Evolutionary conservation across 2,797 vertebrate species (phyloP).

Genomic region (Pangasius macronema): DNA sequence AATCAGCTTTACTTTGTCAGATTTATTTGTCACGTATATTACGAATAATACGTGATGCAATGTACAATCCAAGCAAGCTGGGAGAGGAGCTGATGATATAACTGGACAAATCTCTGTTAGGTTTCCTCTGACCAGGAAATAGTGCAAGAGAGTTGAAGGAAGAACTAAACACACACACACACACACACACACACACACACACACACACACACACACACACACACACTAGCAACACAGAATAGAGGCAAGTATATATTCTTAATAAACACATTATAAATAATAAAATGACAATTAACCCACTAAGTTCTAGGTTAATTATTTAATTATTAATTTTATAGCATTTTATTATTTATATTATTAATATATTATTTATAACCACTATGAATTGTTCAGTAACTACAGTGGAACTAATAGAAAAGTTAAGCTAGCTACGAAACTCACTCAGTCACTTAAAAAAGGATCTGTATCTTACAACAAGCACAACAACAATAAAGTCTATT

Average conservation of each 20-base stretch:
- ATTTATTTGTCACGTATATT: background rate
- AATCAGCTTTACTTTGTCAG: background rate
- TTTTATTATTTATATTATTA: background rate
- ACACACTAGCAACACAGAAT: background rate
- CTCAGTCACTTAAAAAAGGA: too few relatives aligned
- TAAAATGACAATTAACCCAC: background rate
- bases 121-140: background rate
- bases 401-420: background rate
- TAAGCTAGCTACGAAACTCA: background rate
- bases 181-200: conserved; percentile 31
- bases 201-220: conserved; percentile 6
- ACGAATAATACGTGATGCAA: background rate
- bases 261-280: background rate
- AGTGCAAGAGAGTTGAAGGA: background rate
- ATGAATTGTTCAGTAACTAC: background rate
- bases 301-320: background rate
- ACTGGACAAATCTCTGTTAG: background rate
- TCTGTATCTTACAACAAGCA: background rate
- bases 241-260: background rate
- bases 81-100: background rate
- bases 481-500: background rate
- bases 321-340: background rate
- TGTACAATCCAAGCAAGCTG: background rate
- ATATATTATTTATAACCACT: background rate
- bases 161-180: conserved; percentile 12